Conservation (phyloP, 1,140 invertebrate genomes). For the Trichomalopsis sarcophagae region DNA sequence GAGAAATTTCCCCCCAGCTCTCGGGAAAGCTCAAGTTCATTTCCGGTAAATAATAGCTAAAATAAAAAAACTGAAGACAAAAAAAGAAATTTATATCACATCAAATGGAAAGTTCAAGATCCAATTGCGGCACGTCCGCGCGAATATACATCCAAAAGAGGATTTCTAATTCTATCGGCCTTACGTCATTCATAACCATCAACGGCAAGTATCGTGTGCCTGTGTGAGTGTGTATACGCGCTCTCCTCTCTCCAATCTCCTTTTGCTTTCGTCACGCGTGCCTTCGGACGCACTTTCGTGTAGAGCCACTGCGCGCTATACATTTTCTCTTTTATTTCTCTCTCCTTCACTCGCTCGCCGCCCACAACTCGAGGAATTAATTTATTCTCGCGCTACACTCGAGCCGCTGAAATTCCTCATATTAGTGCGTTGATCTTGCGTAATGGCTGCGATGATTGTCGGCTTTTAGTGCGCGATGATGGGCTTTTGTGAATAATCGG, state of each 20-base stretch:
- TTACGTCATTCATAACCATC: constrained; percentile 33
- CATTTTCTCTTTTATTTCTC: constrained; percentile 16
- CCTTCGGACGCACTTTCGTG: constrained; percentile 13
- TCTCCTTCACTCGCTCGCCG: constrained; percentile 27
- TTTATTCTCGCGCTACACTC: constrained; percentile 15
- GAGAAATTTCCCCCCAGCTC: no score
- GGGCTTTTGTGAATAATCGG: not conserved
- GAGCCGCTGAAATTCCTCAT: not conserved
- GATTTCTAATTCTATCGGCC: constrained; percentile 42
- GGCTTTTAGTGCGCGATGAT: not conserved
- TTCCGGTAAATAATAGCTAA: no score
- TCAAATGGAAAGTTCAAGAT: no score
- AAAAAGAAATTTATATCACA: no score
- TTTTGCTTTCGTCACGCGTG: constrained; percentile 40
- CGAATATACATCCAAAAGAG: constrained; percentile 16
- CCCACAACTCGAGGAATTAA: constrained; percentile 35
- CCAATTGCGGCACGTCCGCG: not conserved
- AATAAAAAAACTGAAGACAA: no score
- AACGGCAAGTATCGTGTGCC: not conserved
- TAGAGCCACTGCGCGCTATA: constrained; percentile 11
- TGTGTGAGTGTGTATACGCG: not conserved
- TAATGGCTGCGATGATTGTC: constrained; percentile 15
- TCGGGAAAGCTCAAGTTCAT: no score
- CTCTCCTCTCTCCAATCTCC: not conserved
- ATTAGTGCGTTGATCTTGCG: constrained; percentile 30